phyloP scores from a whole-genome alignment of 2,113 vertebrate species.

The Cricetomys ansorgei region DNA sequence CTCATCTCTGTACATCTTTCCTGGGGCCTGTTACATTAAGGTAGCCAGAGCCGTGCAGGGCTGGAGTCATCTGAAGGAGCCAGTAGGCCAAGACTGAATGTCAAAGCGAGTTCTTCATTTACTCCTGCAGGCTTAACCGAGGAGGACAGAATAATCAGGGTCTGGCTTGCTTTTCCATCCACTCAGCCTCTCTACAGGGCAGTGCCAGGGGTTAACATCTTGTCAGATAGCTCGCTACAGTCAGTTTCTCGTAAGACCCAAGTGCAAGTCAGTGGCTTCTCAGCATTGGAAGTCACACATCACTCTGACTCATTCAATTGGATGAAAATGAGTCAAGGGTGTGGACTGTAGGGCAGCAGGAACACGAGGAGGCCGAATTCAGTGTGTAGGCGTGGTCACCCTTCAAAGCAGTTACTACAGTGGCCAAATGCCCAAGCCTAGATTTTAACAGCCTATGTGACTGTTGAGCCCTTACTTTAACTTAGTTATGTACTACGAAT shows the following conservation, averaged over 20 bases:
- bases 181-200: not conserved
- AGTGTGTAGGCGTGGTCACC: not conserved
- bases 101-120: not conserved
- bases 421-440: not conserved
- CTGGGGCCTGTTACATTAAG: not conserved
- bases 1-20: not conserved
- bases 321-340: not conserved
- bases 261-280: not conserved
- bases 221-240: not conserved
- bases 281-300: not conserved
- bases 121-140: not conserved
- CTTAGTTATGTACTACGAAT: not conserved
- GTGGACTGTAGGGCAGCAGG: not conserved
- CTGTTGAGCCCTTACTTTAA: not conserved
- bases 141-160: not conserved
- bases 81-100: not conserved
- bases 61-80: not conserved
- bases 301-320: not conserved
- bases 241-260: not conserved
- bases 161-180: not conserved
- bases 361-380: not conserved
- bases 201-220: not conserved
- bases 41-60: not conserved
- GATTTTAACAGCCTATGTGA: not conserved
- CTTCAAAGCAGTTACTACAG: not conserved